Evolutionary conservation across 2,888 invertebrate species (phyloP).

Genomic region (Endotricha flammealis): DNA sequence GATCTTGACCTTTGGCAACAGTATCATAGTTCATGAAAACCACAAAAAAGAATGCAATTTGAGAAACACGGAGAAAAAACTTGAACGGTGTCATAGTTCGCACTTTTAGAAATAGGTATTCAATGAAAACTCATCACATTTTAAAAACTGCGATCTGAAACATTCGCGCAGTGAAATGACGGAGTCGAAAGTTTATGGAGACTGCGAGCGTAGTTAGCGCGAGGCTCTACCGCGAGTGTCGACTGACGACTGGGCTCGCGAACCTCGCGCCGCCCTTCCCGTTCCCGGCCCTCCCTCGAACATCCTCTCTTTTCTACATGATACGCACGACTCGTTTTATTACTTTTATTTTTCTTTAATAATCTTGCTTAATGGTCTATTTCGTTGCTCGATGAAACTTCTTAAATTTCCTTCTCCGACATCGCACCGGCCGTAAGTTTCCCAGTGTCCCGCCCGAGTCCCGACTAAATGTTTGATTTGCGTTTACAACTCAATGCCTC

Average conservation of each 20-base stretch:
- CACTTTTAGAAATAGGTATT: conserved; percentile 10
- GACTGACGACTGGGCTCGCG: conserved; percentile 45
- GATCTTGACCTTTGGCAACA: conserved; percentile 30
- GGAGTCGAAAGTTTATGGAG: conserved; percentile 29
- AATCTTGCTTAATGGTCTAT: conserved; percentile 68
- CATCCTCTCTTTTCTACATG: conserved; percentile 47
- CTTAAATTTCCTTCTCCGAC: conserved; percentile 48
- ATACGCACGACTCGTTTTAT: conserved; percentile 67
- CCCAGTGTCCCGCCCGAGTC: conserved; percentile 20
- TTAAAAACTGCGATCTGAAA: conserved; percentile 25
- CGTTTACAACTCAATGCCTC: conserved; percentile 16
- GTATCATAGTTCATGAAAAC: conserved; percentile 39
- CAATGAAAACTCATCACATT: conserved; percentile 30
- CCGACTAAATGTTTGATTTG: conserved; percentile 22
- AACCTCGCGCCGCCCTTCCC: conserved; percentile 40
- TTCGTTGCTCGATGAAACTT: conserved; percentile 58
- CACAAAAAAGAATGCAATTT: conserved; percentile 39
- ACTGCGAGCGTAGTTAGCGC: conserved; percentile 13
- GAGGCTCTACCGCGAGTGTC: conserved; percentile 31
- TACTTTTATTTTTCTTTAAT: conserved; percentile 73
- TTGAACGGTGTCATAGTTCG: conserved; percentile 33
- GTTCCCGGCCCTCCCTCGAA: conserved; percentile 42
- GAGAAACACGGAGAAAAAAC: conserved; percentile 35
- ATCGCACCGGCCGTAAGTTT: conserved; percentile 39
- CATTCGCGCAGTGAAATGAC: conserved; percentile 23